Conservation (phyloP, 2,888 invertebrate genomes). For the Drosophila eohydei region DNA sequence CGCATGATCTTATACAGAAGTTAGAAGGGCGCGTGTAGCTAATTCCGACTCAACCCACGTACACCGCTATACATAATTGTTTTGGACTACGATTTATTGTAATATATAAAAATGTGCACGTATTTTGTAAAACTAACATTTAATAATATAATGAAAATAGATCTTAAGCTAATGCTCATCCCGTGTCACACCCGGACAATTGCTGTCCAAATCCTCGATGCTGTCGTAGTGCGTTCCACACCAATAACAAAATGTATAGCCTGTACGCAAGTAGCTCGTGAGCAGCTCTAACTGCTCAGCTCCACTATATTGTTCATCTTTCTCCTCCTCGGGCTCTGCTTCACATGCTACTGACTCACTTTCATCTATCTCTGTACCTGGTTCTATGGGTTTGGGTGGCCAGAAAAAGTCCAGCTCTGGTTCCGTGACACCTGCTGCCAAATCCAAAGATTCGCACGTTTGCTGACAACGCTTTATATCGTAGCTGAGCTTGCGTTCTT, state of each 20-base stretch:
- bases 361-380: constrained; percentile 20
- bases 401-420: constrained; percentile 88
- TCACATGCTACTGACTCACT: constrained; percentile 82
- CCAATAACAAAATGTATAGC: constrained; percentile 92
- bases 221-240: constrained; percentile 90
- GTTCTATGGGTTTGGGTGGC: constrained; percentile 84
- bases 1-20: constrained; percentile 87
- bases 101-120: constrained; percentile 63
- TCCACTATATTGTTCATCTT: constrained; percentile 74
- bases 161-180: constrained; percentile 86
- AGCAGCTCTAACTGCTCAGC: constrained; percentile 88
- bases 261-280: constrained; percentile 88
- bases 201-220: constrained; percentile 87
- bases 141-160: constrained; percentile 9
- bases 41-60: constrained; percentile 44
- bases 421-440: constrained; percentile 86
- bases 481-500: constrained; percentile 81
- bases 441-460: constrained; percentile 87
- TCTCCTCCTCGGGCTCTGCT: constrained; percentile 55
- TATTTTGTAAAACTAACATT: constrained; percentile 55
- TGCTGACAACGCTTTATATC: constrained; percentile 85
- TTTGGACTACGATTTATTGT: constrained; percentile 72
- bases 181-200: constrained; percentile 89
- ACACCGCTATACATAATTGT: constrained; percentile 58
- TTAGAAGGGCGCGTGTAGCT: constrained; percentile 87